Base-by-base conservation (phyloP, 2,888 invertebrate genomes). In the Caenorhabditis sp. region DNA sequence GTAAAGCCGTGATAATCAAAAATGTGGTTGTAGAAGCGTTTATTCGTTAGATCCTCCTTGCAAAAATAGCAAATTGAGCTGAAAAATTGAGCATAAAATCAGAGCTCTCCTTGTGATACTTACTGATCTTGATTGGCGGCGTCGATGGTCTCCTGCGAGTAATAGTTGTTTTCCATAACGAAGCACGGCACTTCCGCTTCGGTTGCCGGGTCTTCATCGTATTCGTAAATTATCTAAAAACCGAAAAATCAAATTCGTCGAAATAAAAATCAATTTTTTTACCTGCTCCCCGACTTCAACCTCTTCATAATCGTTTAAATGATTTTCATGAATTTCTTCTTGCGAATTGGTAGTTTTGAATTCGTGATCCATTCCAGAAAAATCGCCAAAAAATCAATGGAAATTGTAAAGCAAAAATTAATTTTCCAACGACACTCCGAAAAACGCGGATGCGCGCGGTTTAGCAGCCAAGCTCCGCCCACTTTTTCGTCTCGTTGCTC, bases 1-100 rank as follows among this genome's bases (percentile, higher is more conserved):
- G 83, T 83, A 28, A 83, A 73, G 2, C 75, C 79, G 44, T 86
- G 86, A 63, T 69, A 47, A 59, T 86, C 83, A 56, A 86, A 86
- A 1, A 86, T 35, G 66, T 86, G 86, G 24, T 74, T 63, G 47
- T 85, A 86, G 35, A 85, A 79, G 19, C 86, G 31, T n/a, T 64
- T 64, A 22, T 69, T 74, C 16, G 63, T 44, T 16, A 82, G n/a
- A 69, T 77, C 69, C 28, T 77, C 77, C 41, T 69, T 69, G 54
- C 82, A 82, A 24, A 69, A 54, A 24, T 63, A 68, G 26, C 82
- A 82, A 8, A 66, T 68, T n/a, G 77, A 61, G 38, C 82, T 82
- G 63, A 28, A 82, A 72, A 26, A 49, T 14, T 35, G 3, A 47
- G 14, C n/a, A 7, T 2, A n/a, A n/a, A 28, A 35, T 61, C 51